Percentiles rank a stretch among this genome's conserved stretches.
Conservation (phyloP, 2,888 invertebrate genomes). For the Amiota minor region DNA sequence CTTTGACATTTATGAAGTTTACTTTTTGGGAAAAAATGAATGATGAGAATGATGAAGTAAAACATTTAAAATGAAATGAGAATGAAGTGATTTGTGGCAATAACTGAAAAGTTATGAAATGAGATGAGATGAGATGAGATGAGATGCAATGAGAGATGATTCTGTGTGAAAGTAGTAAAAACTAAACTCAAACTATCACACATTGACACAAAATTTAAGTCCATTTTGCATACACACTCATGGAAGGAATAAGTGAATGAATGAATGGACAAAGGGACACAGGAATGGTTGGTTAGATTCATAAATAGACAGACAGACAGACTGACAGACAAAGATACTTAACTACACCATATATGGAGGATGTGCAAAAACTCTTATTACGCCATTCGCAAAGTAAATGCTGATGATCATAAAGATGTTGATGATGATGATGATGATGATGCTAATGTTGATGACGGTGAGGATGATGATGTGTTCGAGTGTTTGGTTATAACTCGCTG, state of each 20-base stretch:
- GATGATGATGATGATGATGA: not conserved
- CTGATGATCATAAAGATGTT: not conserved
- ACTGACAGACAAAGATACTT: not conserved
- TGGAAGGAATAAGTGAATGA: not conserved
- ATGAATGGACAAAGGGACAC: not conserved
- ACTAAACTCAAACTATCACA: constrained; percentile 27
- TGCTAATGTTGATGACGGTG: not conserved
- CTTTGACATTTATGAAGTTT: constrained; percentile 30
- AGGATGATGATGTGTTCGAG: constrained; percentile 23
- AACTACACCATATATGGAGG: too few relatives aligned
- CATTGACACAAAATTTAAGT: constrained; percentile 29
- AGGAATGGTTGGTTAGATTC: not conserved
- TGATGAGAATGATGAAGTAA: constrained; percentile 8
- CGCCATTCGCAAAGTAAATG: constrained; percentile 22
- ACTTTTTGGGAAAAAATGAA: constrained; percentile 17
- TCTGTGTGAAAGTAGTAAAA: constrained; percentile 9
- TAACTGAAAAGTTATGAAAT: too few relatives aligned
- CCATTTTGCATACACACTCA: constrained; percentile 11
- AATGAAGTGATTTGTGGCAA: too few relatives aligned
- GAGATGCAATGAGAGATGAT: too few relatives aligned
- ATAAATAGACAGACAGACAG: not conserved
- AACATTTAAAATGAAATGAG: not conserved
- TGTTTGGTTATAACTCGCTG: not conserved
- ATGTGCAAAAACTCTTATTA: constrained; percentile 17
- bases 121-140: too few relatives aligned